phyloP scores from a whole-genome alignment of 2,113 vertebrate genomes.

The Cephalopholis sonnerati region DNA sequence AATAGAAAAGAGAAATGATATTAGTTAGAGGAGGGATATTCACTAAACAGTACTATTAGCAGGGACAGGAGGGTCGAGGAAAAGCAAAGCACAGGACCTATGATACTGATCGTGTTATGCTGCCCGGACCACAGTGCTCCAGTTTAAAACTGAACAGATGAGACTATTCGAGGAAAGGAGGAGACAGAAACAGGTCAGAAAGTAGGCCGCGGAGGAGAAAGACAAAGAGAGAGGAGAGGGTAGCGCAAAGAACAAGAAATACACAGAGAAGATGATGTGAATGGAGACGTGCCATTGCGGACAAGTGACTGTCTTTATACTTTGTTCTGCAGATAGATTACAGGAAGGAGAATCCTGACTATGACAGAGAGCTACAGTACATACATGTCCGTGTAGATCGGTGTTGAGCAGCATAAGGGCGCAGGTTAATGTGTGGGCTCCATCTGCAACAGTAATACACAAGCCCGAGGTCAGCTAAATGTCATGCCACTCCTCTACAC shows the following conservation, averaged over 20 bases:
- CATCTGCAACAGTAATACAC: constrained; percentile 77
- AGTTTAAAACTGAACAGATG: constrained; percentile 53
- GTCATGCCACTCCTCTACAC: not conserved
- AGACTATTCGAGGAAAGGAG: constrained; percentile 58
- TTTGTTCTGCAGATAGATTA: not conserved
- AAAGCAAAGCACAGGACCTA: constrained; percentile 20
- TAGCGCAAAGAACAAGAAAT: constrained; percentile 4
- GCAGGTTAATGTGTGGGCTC: constrained; percentile 87
- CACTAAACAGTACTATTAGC: constrained; percentile 25
- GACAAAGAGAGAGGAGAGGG: not conserved
- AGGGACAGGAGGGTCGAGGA: constrained; percentile 5
- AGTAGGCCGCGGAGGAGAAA: constrained; percentile 64
- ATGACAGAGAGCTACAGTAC: constrained; percentile 54
- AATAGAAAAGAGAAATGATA: constrained; percentile 65
- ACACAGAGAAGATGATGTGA: constrained; percentile 19
- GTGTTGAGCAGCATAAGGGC: constrained; percentile 89
- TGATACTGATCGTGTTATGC: constrained; percentile 36
- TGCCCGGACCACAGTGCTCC: constrained; percentile 54
- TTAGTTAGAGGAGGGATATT: constrained; percentile 63
- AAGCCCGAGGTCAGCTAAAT: constrained; percentile 33
- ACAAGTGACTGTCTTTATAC: not conserved
- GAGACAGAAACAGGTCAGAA: constrained; percentile 77
- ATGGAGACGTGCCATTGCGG: not conserved
- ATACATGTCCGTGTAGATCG: constrained; percentile 87
- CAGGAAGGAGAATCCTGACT: not conserved